These are phyloP conservation scores for Decapterus maruadsi DNA, from an alignment of 2,797 vertebrate species.

Conservation along the genomic window DNA sequence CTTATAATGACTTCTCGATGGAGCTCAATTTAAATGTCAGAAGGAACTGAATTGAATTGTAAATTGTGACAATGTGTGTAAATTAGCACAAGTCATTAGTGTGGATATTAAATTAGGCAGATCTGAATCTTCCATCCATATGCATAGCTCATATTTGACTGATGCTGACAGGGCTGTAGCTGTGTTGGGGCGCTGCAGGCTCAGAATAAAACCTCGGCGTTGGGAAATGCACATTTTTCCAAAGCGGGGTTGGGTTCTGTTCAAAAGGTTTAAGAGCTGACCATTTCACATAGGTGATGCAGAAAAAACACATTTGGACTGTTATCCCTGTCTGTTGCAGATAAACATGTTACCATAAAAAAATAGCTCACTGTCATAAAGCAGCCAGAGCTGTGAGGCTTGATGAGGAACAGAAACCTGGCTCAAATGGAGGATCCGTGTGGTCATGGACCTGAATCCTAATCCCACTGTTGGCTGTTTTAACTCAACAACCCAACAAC, in stretches of 20 bases:
- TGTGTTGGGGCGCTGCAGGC: neutral
- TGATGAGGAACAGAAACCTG: conserved; percentile 15
- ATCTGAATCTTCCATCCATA: conserved; percentile 9
- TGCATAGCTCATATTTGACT: conserved; percentile 23
- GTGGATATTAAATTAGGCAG: conserved; percentile 20
- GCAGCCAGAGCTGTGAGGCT: neutral
- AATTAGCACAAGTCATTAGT: conserved; percentile 27
- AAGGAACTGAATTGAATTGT: conserved; percentile 1
- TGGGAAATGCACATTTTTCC: neutral
- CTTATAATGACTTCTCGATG: neutral
- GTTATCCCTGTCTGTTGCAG: neutral
- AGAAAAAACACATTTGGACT: neutral
- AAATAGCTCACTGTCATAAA: neutral
- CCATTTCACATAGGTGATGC: neutral
- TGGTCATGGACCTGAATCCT: conserved; percentile 26
- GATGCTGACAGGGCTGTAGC: neutral
- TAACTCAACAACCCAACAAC: neutral
- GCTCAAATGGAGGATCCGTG: neutral
- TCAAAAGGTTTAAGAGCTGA: neutral
- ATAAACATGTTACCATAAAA: conserved; percentile 8
- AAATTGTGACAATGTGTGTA: conserved; percentile 10
- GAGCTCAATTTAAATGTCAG: conserved; percentile 7
- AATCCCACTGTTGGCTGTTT: neutral
- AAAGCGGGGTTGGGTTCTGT: neutral
- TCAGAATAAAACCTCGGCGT: neutral